Percentiles rank a stretch among this genome's conserved stretches.
phyloP scores from a whole-genome alignment of 2,797 vertebrate genomes.

The Eptatretus atami region DNA sequence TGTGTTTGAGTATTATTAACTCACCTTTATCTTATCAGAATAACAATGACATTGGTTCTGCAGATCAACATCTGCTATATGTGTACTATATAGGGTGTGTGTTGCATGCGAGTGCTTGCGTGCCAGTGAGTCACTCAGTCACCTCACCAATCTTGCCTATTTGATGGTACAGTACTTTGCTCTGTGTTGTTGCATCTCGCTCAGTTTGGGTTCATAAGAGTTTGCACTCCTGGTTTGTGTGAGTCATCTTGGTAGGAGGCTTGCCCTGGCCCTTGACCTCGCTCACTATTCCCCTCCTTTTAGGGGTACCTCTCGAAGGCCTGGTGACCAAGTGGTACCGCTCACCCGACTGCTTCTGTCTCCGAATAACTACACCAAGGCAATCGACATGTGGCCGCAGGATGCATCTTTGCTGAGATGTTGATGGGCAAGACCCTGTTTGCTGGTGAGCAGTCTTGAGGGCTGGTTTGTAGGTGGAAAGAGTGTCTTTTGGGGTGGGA shows the following conservation, averaged over 20 bases:
- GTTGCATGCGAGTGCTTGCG: too few relatives aligned
- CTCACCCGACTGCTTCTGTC: conserved; percentile 84
- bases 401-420: conserved; percentile 98
- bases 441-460: conserved; percentile 33
- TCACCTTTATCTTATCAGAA: too few relatives aligned
- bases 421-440: conserved; percentile 92
- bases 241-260: conserved; percentile 3
- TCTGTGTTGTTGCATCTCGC: neutral
- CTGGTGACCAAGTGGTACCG: conserved; percentile 98
- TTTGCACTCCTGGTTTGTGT: too few relatives aligned
- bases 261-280: conserved; percentile 10
- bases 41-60: too few relatives aligned
- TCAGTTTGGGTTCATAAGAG: neutral
- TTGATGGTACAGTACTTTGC: neutral
- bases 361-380: conserved; percentile 99
- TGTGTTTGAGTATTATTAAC: too few relatives aligned
- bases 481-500: too few relatives aligned
- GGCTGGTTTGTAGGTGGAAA: too few relatives aligned
- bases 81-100: too few relatives aligned
- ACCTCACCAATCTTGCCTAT: neutral
- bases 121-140: too few relatives aligned
- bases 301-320: conserved; percentile 95
- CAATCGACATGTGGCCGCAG: conserved; percentile 98
- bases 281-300: conserved; percentile 6
- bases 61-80: too few relatives aligned